Evolutionary conservation across 2,888 invertebrate species (phyloP).

Genomic region (Nycteola revayana): DNA sequence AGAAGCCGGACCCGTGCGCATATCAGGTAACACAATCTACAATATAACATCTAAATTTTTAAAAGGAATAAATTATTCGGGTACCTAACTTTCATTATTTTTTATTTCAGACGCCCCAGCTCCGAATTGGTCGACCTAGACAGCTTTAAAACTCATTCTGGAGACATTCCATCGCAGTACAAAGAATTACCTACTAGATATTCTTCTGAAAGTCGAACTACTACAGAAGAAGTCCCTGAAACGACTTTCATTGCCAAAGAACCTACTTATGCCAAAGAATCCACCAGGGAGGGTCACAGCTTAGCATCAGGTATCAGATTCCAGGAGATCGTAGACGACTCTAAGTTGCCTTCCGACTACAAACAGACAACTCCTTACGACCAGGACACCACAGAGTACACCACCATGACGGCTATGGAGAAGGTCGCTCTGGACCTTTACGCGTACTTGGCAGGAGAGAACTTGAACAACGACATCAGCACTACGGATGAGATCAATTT

Average conservation of each 20-base stretch:
- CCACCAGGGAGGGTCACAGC: conserved; percentile 65
- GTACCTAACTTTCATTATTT: too few relatives aligned
- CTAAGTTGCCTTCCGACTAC: conserved; percentile 66
- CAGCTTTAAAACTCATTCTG: conserved; percentile 89
- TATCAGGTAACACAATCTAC: conserved; percentile 64
- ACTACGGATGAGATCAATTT: conserved; percentile 54
- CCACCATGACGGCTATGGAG: conserved; percentile 87
- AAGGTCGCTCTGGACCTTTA: conserved; percentile 92
- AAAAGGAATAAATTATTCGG: background rate
- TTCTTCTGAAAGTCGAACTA: conserved; percentile 72
- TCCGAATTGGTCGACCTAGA: conserved; percentile 91
- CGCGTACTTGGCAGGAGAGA: conserved; percentile 87
- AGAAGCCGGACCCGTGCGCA: conserved; percentile 82
- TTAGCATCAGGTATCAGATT: conserved; percentile 59
- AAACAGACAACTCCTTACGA: conserved; percentile 66
- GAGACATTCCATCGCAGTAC: conserved; percentile 79
- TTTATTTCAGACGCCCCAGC: conserved; percentile 84
- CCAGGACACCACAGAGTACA: conserved; percentile 82
- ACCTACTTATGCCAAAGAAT: conserved; percentile 54
- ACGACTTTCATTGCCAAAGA: conserved; percentile 50
- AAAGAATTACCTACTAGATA: conserved; percentile 72
- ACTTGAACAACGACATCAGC: conserved; percentile 82
- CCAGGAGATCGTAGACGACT: conserved; percentile 69
- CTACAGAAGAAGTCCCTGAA: conserved; percentile 81
- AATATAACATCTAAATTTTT: conserved; percentile 4